Conservation (phyloP, 2,113 vertebrate genomes). For the Neofelis nebulosa region DNA sequence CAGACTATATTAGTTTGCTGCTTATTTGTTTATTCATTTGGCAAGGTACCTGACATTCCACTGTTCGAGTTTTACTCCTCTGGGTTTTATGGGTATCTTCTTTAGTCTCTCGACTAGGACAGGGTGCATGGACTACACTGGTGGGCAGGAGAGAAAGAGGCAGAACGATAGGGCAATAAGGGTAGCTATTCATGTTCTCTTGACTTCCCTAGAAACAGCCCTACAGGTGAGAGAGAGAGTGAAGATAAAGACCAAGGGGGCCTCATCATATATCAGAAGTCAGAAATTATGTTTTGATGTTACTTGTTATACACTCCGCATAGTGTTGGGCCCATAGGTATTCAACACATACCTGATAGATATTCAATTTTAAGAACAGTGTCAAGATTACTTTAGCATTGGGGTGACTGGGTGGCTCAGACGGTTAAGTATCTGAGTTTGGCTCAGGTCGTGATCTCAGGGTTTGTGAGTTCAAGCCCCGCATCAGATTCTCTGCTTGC, state of each 20-base stretch:
- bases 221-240: not conserved
- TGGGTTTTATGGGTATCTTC: not conserved
- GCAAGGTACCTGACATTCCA: not conserved
- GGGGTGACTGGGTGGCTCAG: too few relatives aligned
- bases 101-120: not conserved
- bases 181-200: not conserved
- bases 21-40: not conserved
- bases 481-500: too few relatives aligned
- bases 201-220: not conserved
- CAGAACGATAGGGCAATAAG: not conserved
- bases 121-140: not conserved
- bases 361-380: not conserved
- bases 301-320: not conserved
- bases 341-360: not conserved
- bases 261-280: not conserved
- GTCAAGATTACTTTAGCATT: conserved; percentile 32
- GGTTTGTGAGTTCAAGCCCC: too few relatives aligned
- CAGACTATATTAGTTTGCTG: not conserved
- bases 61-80: not conserved
- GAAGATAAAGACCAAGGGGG: not conserved
- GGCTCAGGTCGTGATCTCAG: too few relatives aligned
- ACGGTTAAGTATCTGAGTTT: too few relatives aligned
- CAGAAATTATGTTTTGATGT: not conserved
- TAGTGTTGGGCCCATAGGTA: not conserved
- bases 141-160: not conserved